Conservation (phyloP, 2,888 invertebrate species). For the Timema podura region DNA sequence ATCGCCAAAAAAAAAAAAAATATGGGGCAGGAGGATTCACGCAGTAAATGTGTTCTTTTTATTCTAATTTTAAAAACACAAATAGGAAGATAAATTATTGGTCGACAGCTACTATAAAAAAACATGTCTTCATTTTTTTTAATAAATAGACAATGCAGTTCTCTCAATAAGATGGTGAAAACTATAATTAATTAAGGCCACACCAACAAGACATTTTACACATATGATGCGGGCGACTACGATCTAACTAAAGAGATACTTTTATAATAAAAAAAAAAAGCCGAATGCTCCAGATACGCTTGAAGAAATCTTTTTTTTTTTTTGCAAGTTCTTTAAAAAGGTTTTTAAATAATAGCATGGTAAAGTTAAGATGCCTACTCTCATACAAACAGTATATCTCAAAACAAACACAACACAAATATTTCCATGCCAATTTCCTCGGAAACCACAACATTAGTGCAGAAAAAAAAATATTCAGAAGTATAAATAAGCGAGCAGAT, state of each 20-base stretch:
- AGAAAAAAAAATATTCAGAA: slow-evolving; percentile 8
- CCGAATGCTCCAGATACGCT: no score
- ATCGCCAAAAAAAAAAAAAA: neutral
- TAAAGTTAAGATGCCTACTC: slow-evolving; percentile 13
- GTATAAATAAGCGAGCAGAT: slow-evolving; percentile 15
- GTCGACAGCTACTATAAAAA: slow-evolving; percentile 18
- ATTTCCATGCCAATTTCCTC: slow-evolving; percentile 13
- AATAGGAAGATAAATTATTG: slow-evolving; percentile 15
- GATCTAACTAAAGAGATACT: slow-evolving; percentile 4
- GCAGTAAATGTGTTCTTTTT: neutral
- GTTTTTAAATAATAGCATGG: slow-evolving; percentile 10
- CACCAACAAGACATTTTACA: slow-evolving; percentile 20
- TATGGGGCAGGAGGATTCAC: neutral
- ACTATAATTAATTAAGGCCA: slow-evolving; percentile 28
- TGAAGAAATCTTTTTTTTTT: no score
- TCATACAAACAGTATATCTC: slow-evolving; percentile 8
- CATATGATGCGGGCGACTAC: slow-evolving; percentile 14
- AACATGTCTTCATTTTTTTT: neutral
- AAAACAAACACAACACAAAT: slow-evolving; percentile 16
- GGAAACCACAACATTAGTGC: slow-evolving; percentile 15
- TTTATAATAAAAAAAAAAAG: neutral
- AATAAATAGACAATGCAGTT: slow-evolving; percentile 18
- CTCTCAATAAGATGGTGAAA: slow-evolving; percentile 11
- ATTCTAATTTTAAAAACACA: slow-evolving; percentile 4
- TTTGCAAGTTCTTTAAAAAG: neutral